These are phyloP conservation scores for Spatula versicolor DNA, from an alignment of 2,797 vertebrate genomes.

Conservation along the genomic window DNA sequence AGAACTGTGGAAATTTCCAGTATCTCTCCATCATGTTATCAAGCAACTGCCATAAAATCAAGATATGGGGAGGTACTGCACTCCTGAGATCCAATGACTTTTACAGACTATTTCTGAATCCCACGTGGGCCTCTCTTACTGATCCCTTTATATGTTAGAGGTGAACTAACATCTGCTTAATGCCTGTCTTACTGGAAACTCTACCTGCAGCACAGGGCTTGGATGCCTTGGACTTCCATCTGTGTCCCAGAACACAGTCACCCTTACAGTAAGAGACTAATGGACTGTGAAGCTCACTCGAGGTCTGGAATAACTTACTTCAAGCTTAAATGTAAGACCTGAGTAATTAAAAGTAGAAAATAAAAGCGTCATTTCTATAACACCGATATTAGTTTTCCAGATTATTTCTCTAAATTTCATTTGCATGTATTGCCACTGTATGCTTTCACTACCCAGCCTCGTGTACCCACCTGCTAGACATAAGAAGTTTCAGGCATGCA, in stretches of 20 bases:
- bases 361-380: background rate
- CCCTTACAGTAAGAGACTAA: background rate
- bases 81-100: background rate
- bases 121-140: background rate
- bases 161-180: background rate
- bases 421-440: accelerated
- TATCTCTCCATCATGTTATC: background rate
- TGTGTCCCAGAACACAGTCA: background rate
- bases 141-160: background rate
- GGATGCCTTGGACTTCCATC: background rate
- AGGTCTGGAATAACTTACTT: background rate
- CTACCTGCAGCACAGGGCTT: background rate
- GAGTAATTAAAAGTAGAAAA: background rate
- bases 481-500: background rate
- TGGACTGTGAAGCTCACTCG: background rate
- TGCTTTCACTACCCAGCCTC: background rate
- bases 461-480: accelerated
- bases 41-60: background rate
- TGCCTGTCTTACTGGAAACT: background rate
- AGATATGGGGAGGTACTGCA: background rate
- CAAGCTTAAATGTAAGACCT: background rate
- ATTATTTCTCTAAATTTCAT: background rate
- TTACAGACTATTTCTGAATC: background rate
- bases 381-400: background rate
- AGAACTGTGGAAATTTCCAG: background rate